A percentile compares a stretch with the other conserved stretches of the same genome.
Evolutionary conservation across 2,797 vertebrate species (phyloP).

Genomic region (Melanotaenia trifasciata): DNA sequence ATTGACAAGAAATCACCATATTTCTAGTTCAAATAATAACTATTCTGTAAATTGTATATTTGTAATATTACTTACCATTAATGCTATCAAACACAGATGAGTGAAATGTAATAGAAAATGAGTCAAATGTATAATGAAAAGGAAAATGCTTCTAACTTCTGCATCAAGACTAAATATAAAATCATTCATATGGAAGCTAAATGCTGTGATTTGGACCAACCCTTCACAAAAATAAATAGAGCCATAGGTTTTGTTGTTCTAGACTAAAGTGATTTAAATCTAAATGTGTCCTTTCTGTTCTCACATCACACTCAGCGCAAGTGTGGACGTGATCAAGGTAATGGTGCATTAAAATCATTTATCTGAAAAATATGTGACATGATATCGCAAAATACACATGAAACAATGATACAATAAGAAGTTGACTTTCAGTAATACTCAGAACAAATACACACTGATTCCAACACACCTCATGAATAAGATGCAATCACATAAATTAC

Average conservation of each 20-base stretch:
- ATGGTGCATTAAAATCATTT: background rate
- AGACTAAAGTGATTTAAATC: background rate
- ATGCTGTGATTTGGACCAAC: background rate
- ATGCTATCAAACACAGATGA: background rate
- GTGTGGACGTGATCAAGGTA: background rate
- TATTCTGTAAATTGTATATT: background rate
- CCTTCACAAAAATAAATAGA: background rate
- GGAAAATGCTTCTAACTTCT: background rate
- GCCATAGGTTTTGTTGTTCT: background rate
- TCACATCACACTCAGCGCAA: background rate
- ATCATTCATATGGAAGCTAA: background rate
- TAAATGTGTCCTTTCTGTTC: background rate
- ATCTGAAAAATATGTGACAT: background rate
- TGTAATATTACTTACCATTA: background rate
- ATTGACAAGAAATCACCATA: background rate
- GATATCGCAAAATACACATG: background rate
- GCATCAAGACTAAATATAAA: background rate
- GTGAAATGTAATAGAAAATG: background rate
- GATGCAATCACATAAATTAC: constrained; percentile 23
- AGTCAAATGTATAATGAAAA: background rate
- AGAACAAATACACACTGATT: background rate
- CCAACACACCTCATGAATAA: background rate
- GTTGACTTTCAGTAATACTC: background rate
- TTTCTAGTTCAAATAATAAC: background rate
- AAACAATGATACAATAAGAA: background rate